Conservation (phyloP, 2,113 vertebrate species). For the Azemiops feae region DNA sequence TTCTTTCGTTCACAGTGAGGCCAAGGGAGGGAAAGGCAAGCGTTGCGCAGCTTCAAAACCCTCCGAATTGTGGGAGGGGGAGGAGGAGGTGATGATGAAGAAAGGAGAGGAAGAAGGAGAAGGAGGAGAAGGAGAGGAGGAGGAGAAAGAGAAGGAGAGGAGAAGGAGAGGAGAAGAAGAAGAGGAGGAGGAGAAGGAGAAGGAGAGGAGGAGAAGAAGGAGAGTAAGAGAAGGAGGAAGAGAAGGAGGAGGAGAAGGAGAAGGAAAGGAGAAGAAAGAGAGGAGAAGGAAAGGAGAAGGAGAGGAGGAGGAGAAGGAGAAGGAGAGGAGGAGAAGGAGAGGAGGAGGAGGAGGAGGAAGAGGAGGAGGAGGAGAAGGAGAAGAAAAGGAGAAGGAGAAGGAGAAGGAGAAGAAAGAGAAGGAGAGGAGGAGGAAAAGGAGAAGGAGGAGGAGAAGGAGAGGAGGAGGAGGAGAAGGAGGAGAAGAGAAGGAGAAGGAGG, state of each 20-base stretch:
- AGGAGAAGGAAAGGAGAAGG: fast-evolving
- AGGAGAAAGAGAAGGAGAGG: fast-evolving
- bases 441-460: no score
- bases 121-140: fast-evolving
- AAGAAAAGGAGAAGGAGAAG: background rate
- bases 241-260: fast-evolving
- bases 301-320: fast-evolving
- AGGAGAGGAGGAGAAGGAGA: fast-evolving
- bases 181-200: fast-evolving
- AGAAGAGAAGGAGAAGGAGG: no score
- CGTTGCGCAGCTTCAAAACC: no score
- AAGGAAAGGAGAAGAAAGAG: fast-evolving
- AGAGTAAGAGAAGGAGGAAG: fast-evolving
- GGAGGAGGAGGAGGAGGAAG: no score
- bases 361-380: no score
- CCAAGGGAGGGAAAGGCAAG: background rate
- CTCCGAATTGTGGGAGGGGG: no score
- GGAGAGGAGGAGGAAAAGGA: background rate
- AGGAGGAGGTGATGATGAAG: no score
- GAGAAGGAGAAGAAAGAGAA: background rate
- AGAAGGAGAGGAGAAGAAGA: fast-evolving
- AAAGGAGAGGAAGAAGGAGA: no score
- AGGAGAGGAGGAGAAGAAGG: no score
- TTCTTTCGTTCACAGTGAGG: background rate
- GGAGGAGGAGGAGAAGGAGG: background rate